Percentiles rank a stretch among this genome's conserved stretches.
Evolutionary conservation across 2,888 invertebrate species (phyloP).

Genomic region (Timema podura): DNA sequence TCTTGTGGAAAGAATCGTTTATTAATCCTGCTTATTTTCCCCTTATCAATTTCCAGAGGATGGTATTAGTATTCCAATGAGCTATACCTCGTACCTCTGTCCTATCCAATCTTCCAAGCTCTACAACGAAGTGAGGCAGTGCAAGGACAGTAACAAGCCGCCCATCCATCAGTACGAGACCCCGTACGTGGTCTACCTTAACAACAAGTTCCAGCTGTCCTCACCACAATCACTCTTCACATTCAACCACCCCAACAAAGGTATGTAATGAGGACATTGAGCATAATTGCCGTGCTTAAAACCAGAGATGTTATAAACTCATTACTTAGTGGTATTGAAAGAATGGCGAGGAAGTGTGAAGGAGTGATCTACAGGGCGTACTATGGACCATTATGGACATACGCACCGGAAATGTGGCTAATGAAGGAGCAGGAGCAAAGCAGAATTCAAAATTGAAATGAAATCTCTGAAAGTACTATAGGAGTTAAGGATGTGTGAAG

Average conservation of each 20-base stretch:
- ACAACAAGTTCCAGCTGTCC: conserved; percentile 76
- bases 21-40: conserved; percentile 9
- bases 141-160: conserved; percentile 51
- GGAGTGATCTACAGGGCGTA: too few relatives aligned
- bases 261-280: too few relatives aligned
- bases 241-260: conserved; percentile 86
- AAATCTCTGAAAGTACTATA: too few relatives aligned
- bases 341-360: too few relatives aligned
- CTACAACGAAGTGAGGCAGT: conserved; percentile 67
- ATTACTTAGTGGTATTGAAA: too few relatives aligned
- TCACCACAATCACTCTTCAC: conserved; percentile 73
- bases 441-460: too few relatives aligned
- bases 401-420: too few relatives aligned
- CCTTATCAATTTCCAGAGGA: conserved; percentile 50
- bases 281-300: too few relatives aligned
- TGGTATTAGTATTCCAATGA: conserved; percentile 87
- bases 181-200: conserved; percentile 89
- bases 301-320: too few relatives aligned
- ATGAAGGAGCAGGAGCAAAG: too few relatives aligned
- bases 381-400: too few relatives aligned
- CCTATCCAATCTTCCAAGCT: conserved; percentile 90
- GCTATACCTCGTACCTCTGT: conserved; percentile 85
- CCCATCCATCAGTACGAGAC: conserved; percentile 63
- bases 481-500: too few relatives aligned
- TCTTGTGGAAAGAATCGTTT: background rate